Evolutionary conservation across 2,113 vertebrate species (phyloP).

Genomic region (Apus apus): DNA sequence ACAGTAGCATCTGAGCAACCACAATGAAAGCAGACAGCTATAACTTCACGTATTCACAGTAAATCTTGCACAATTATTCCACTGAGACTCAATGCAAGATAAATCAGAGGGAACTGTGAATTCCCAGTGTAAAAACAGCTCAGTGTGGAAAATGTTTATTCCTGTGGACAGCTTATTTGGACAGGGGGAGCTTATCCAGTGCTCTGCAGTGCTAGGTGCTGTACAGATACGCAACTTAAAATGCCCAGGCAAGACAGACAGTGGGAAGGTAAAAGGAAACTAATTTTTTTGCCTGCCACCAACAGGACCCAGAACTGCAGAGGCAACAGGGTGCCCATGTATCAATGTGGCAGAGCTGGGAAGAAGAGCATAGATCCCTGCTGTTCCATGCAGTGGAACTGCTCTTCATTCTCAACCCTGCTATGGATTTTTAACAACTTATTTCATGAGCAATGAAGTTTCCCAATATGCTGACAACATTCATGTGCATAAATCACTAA

Average conservation of each 20-base stretch:
- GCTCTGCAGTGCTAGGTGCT: not conserved
- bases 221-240: not conserved
- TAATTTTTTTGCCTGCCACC: not conserved
- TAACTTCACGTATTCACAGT: not conserved
- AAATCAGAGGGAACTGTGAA: not conserved
- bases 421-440: not conserved
- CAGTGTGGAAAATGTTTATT: not conserved
- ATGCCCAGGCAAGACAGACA: not conserved
- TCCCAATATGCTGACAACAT: not conserved
- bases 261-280: not conserved
- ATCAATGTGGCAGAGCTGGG: accelerated
- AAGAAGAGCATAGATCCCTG: not conserved
- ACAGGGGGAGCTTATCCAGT: not conserved
- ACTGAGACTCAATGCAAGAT: not conserved
- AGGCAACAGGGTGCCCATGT: accelerated
- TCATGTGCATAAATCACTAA: not conserved
- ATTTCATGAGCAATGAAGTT: not conserved
- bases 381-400: not conserved
- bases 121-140: not conserved
- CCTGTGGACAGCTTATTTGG: not conserved
- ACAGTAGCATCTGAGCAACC: not conserved
- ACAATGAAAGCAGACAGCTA: not conserved
- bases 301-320: not conserved
- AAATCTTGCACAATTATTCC: conserved; percentile 1
- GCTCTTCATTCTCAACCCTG: not conserved